Base-by-base conservation (phyloP, 2,888 invertebrate species). In the Melanostoma mellinum region DNA sequence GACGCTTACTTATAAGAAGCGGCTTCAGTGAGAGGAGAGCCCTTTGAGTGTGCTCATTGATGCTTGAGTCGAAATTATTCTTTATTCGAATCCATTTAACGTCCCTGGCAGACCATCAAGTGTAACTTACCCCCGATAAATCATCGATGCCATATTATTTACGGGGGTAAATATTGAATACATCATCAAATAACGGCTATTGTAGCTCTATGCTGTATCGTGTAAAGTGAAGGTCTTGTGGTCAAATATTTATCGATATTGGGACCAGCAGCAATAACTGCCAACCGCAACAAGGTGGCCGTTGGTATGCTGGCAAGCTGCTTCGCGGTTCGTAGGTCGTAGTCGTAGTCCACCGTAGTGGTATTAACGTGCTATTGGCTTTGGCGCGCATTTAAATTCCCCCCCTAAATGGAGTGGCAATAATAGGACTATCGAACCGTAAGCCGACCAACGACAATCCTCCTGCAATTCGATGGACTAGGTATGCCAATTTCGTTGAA, bases 131-230 rank as follows among this genome's bases (percentile, higher is more conserved):
- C 55, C 52, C 30, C 68, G 44, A 74, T 79, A 84, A 79, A 74
- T 79, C 79, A 74, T 61, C 78, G 71, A 71, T 48, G 74, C 32
- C 61, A 36, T 46, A 74, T 69, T 80, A 76, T 84, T 78, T 78
- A 74, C 69, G 74, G 58, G 60, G 60, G 74, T 67, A 71, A 84
- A 78, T 71, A 84, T 84, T 78, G 79, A 67, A 84, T 84, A 77
- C 61, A 68, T 81, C 63, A 71, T 53, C 65, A 60, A n/a, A 20
- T 20, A 69, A 50, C 63, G 52, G 55, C 56, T 40, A 56, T 20
- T 20, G 20, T 20, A 20, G 20, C 20, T 20, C 10, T 63, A 9
- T 50, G 60, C 30, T 42, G 10, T 10, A 5, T 20, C 10, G 67
- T 33, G 20, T 36, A 36, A 36, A 20, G 20, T 20, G 20, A 20